Evolutionary conservation across 1,140 invertebrate species (phyloP), one percentile per base, ranked within the genome.

Genomic region (Drosophila serrata): DNA sequence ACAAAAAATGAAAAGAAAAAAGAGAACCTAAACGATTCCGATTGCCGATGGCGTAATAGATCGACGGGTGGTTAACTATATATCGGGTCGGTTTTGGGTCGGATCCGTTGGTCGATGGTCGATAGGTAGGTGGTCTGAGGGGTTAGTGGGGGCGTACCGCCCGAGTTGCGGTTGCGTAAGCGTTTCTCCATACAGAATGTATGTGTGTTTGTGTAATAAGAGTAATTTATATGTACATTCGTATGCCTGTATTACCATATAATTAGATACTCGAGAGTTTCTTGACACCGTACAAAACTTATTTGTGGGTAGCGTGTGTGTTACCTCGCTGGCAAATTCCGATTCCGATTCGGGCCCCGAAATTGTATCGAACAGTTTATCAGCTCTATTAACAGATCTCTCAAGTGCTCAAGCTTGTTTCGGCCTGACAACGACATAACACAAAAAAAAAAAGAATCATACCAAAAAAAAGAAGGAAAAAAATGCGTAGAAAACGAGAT

Each of bases 211-310:
- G 55, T 69, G 68, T 85, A 90, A 90, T 90, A 90, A 73, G 78
- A 91, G 72, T 88, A 91, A 87, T 87, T 91, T 81, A 91, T 91
- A 91, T 91, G 77, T 82, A 91, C 80, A 84, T 86, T 70, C 79
- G 87, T 90, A 70, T 78, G 82, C 72, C 63, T 67, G 78, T 84
- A 91, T 91, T 91, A 91, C 88, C 88, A 91, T 84, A 91, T 85
- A 91, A 91, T 91, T 91, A 91, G 88, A 81, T 81, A 82, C 84
- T 88, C 81, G 70, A 87, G 67, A 76, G 79, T 87, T 87, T 87
- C 82, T 88, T 87, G 84, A 87, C 80, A 88, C 79, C 48, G 67
- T 8, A 9, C 35, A n/a, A n/a, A n/a, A n/a, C 22, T n/a, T 19
- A 6, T 55, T 37, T 4, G 19, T 53, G 49, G 35, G n/a, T 37